A percentile compares a stretch with the other conserved stretches of the same genome.
These are phyloP conservation scores for Cyclopterus lumpus DNA, from an alignment of 2,797 vertebrate species.

Conservation along the genomic window DNA sequence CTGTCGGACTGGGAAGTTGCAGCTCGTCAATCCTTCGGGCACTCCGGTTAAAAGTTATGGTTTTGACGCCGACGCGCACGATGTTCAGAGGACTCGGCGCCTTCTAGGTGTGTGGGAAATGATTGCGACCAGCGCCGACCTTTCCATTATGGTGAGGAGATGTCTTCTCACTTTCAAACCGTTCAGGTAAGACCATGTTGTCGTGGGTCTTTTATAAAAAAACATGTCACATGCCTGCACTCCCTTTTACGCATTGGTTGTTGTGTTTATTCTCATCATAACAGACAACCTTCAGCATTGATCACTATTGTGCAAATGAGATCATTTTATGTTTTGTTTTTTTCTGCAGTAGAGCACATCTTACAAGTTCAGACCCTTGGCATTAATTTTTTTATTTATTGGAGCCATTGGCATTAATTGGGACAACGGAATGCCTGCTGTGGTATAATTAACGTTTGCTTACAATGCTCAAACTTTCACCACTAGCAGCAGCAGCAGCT, in stretches of 20 bases:
- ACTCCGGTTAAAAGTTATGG: constrained; percentile 51
- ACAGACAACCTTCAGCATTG: background rate
- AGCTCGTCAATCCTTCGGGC: constrained; percentile 1
- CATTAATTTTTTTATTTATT: no score
- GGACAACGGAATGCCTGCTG: constrained; percentile 11
- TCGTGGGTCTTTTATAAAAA: no score
- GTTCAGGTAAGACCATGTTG: constrained; percentile 89
- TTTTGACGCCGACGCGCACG: constrained; percentile 5
- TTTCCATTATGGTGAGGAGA: constrained; percentile 96
- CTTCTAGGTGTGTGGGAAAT: constrained; percentile 65
- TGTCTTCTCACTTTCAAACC: constrained; percentile 97
- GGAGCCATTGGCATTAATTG: constrained; percentile 26
- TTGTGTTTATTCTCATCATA: background rate
- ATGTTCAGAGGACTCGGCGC: constrained; percentile 42
- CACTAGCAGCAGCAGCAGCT: constrained; percentile 20
- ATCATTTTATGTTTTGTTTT: background rate
- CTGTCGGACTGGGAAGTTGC: constrained; percentile 49
- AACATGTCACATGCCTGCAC: no score
- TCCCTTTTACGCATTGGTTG: no score
- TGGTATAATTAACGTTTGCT: constrained; percentile 40
- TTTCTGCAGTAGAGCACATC: background rate
- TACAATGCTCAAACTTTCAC: constrained; percentile 39
- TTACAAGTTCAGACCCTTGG: background rate
- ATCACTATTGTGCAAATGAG: background rate
- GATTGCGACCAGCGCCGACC: constrained; percentile 84